Evolutionary conservation across 2,797 vertebrate species (phyloP).

Genomic region (Macropus fuliginosus): DNA sequence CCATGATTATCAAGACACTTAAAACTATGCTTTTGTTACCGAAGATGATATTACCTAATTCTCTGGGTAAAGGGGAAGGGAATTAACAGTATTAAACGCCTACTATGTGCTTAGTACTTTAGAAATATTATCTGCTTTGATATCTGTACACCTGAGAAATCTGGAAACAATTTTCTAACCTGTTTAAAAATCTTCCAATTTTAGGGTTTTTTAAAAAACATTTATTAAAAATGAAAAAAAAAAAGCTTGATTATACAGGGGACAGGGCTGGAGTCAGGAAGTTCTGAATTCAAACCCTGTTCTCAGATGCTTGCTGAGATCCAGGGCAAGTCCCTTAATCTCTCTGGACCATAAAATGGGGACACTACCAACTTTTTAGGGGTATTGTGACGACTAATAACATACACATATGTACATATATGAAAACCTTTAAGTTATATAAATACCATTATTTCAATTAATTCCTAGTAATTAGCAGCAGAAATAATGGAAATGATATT

Average conservation of each 20-base stretch:
- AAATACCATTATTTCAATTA: neutral
- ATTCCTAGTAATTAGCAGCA: neutral
- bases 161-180: neutral
- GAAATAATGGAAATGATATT: neutral
- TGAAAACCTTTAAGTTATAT: neutral
- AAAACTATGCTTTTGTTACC: neutral
- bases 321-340: neutral
- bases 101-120: neutral
- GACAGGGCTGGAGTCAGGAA: neutral
- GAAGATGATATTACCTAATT: neutral
- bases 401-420: neutral
- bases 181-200: neutral
- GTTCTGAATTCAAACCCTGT: neutral
- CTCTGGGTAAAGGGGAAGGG: neutral
- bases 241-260: neutral
- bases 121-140: neutral
- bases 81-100: neutral
- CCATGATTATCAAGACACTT: neutral
- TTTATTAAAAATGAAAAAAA: neutral
- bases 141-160: neutral
- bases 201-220: neutral
- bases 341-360: neutral
- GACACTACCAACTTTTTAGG: neutral
- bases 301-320: neutral
- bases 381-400: neutral